Evolutionary conservation across 64 coral and sea anemone species (phyloP).

Genomic region (Astreopora myriophthalma): DNA sequence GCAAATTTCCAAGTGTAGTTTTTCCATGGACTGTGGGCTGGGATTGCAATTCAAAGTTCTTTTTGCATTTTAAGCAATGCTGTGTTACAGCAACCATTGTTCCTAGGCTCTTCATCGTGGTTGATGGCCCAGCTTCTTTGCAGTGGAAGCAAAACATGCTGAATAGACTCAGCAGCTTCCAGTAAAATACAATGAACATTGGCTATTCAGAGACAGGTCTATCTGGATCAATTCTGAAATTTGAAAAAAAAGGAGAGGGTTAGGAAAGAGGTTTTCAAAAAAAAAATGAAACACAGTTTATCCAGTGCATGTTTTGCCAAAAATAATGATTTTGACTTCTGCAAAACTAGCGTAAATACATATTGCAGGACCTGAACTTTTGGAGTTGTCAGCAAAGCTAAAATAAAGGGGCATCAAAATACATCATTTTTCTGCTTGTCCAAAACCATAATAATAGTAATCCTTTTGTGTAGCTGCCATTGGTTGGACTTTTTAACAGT

Average conservation of each 20-base stretch:
- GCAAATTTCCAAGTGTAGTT: conserved; percentile 17
- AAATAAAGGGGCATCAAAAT: no score
- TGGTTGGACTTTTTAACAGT: no score
- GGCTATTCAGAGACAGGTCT: not conserved
- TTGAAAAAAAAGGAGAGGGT: not conserved
- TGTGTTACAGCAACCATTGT: conserved; percentile 40
- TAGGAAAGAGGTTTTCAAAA: not conserved
- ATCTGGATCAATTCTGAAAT: not conserved
- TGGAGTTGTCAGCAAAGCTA: no score
- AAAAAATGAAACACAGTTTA: not conserved
- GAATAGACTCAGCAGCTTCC: not conserved
- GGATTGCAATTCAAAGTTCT: conserved; percentile 1
- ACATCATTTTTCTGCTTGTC: no score
- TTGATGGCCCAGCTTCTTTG: no score
- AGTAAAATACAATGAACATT: no score
- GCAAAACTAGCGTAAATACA: no score
- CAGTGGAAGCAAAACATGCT: conserved; percentile 22
- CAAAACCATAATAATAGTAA: no score
- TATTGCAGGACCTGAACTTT: no score
- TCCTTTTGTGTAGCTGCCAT: no score
- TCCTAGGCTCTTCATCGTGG: conserved; percentile 6
- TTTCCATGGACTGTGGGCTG: conserved; percentile 6
- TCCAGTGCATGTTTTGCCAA: no score
- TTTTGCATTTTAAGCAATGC: not conserved
- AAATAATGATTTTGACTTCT: no score